Evolutionary conservation across 2,888 invertebrate genomes (phyloP).

Genomic region (Hoplodrina ambigua): DNA sequence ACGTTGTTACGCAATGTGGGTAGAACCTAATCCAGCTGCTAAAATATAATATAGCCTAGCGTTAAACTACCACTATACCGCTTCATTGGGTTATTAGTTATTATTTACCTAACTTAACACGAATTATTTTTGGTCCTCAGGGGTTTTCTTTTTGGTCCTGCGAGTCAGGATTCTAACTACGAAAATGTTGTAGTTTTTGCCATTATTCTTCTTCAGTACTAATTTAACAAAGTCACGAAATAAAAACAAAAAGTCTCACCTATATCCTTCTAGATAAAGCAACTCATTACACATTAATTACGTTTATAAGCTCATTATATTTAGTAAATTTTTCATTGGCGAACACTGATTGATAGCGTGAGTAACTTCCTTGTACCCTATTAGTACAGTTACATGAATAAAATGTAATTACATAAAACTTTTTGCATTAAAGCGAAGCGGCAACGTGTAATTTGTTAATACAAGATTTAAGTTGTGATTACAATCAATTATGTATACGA

Average conservation of each 20-base stretch:
- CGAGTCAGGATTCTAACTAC: neutral
- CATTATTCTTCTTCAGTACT: neutral
- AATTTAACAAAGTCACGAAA: slow-evolving; percentile 1
- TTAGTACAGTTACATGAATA: slow-evolving; percentile 69
- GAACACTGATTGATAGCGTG: slow-evolving; percentile 65
- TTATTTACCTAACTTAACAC: neutral
- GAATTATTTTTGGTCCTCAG: neutral
- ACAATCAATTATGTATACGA: slow-evolving; percentile 70
- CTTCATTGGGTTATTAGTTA: too few relatives aligned
- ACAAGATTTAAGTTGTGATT: slow-evolving; percentile 73
- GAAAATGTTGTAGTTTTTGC: slow-evolving; percentile 17
- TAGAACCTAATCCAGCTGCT: neutral
- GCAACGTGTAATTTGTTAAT: slow-evolving; percentile 75
- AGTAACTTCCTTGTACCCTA: slow-evolving; percentile 69
- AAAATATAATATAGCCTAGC: neutral
- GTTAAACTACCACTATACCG: too few relatives aligned
- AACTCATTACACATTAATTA: slow-evolving; percentile 51
- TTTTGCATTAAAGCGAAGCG: slow-evolving; percentile 62
- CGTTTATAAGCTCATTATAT: slow-evolving; percentile 54
- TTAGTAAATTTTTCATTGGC: slow-evolving; percentile 57
- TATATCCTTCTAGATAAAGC: slow-evolving; percentile 31
- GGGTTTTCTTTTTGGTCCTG: slow-evolving; percentile 11
- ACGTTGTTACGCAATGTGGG: neutral
- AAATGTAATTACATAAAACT: slow-evolving; percentile 69
- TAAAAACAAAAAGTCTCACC: slow-evolving; percentile 17